These are phyloP conservation scores for Neodiprion virginianus DNA, from an alignment of 1,140 invertebrate genomes.

Conservation along the genomic window DNA sequence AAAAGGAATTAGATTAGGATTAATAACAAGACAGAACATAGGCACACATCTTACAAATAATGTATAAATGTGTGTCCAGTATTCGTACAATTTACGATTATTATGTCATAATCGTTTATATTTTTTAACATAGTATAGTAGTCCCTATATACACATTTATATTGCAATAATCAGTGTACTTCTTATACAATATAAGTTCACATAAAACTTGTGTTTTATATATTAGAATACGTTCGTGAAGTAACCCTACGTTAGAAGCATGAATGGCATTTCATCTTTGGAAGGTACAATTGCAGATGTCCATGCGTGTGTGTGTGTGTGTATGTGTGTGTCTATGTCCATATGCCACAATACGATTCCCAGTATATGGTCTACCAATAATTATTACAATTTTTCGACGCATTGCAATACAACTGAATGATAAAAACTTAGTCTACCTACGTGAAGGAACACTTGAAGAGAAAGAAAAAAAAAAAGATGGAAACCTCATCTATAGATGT, in stretches of 20 bases:
- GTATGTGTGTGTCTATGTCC: too few species aligned
- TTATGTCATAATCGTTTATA: slow-evolving; percentile 41
- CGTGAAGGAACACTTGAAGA: too few species aligned
- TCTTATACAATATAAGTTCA: background rate
- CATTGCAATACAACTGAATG: background rate
- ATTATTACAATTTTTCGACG: background rate
- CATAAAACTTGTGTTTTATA: background rate
- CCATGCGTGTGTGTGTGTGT: too few species aligned
- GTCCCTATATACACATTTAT: slow-evolving; percentile 61
- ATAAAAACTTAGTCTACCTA: background rate
- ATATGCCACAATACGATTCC: too few species aligned
- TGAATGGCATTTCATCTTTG: too few species aligned
- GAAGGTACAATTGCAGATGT: too few species aligned
- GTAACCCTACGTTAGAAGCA: background rate
- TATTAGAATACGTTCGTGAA: background rate
- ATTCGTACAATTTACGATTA: slow-evolving; percentile 32
- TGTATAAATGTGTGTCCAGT: slow-evolving; percentile 15
- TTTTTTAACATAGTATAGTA: slow-evolving; percentile 42
- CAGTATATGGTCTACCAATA: too few species aligned
- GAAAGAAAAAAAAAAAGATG: too few species aligned
- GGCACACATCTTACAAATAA: slow-evolving; percentile 49
- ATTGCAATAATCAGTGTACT: slow-evolving; percentile 50
- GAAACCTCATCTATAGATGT: too few species aligned
- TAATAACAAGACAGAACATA: slow-evolving; percentile 49
- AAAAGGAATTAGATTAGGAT: slow-evolving; percentile 12